Evolutionary conservation across 2,888 invertebrate genomes (phyloP).

Genomic region (Strigamia transsilvanica): DNA sequence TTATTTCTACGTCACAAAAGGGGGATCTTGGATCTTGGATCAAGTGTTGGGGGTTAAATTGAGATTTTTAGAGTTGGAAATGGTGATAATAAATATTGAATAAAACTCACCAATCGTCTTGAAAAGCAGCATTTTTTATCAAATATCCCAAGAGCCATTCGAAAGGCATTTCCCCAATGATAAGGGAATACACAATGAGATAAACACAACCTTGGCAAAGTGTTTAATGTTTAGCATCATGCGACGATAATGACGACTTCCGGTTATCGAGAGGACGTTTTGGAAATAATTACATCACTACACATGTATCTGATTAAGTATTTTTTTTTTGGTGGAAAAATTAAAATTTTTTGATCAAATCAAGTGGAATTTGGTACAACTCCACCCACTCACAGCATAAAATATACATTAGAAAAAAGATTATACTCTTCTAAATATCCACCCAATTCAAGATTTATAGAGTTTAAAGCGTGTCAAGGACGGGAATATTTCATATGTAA

Average conservation of each 20-base stretch:
- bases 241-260: slow-evolving; percentile 18
- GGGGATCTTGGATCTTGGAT: no score
- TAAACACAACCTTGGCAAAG: slow-evolving; percentile 38
- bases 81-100: neutral
- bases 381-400: neutral
- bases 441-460: slow-evolving; percentile 32
- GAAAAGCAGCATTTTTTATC: neutral
- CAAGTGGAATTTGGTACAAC: neutral
- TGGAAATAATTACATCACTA: neutral
- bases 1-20: no score
- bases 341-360: neutral
- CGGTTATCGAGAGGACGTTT: neutral
- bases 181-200: slow-evolving; percentile 17
- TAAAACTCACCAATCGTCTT: slow-evolving; percentile 17
- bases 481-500: slow-evolving; percentile 12
- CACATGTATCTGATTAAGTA: neutral
- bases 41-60: no score
- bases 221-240: slow-evolving; percentile 16
- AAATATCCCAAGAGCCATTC: slow-evolving; percentile 31
- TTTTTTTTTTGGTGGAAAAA: neutral
- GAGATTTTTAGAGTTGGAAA: no score
- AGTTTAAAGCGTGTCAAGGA: slow-evolving; percentile 34
- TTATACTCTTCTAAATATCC: neutral
- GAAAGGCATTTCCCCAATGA: slow-evolving; percentile 24
- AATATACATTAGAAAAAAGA: neutral